These are phyloP conservation scores for Enteromius paludinosus DNA, from an alignment of 2,797 vertebrate species.

Conservation along the genomic window DNA sequence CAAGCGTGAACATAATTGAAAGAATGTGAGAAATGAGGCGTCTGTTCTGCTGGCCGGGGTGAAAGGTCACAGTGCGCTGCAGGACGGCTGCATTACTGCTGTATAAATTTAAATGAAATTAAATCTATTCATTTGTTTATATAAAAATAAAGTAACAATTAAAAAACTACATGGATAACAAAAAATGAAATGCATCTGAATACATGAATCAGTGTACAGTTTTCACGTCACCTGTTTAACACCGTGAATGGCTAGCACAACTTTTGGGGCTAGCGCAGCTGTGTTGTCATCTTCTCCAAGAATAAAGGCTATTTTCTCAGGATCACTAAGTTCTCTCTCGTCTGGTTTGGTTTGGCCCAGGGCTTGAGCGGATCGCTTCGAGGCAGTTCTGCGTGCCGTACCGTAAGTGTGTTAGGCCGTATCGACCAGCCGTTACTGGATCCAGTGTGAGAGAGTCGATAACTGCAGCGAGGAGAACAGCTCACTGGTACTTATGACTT, in stretches of 20 bases:
- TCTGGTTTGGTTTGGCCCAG: slow-evolving; percentile 45
- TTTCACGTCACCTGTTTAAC: not conserved
- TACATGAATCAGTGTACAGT: not conserved
- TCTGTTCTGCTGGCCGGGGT: slow-evolving; percentile 90
- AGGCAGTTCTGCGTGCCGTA: slow-evolving; percentile 64
- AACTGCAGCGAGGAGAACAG: slow-evolving; percentile 87
- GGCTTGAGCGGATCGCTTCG: slow-evolving; percentile 31
- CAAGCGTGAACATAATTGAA: slow-evolving; percentile 99
- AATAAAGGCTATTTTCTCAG: no score
- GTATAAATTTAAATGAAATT: no score
- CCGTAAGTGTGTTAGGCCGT: slow-evolving; percentile 76
- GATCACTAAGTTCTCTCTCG: not conserved
- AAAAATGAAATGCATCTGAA: not conserved
- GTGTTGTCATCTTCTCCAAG: no score
- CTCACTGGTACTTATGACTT: slow-evolving; percentile 84
- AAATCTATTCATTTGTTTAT: no score
- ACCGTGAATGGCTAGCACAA: not conserved
- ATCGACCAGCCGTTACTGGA: slow-evolving; percentile 83
- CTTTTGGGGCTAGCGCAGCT: no score
- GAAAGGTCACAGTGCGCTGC: slow-evolving; percentile 95
- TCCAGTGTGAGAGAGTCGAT: slow-evolving; percentile 82
- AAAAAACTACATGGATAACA: no score
- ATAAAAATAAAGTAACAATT: no score
- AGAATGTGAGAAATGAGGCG: slow-evolving; percentile 99
- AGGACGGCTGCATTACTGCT: slow-evolving; percentile 91